Conservation (phyloP, 2,888 invertebrate genomes). For the Melieria omissa region DNA sequence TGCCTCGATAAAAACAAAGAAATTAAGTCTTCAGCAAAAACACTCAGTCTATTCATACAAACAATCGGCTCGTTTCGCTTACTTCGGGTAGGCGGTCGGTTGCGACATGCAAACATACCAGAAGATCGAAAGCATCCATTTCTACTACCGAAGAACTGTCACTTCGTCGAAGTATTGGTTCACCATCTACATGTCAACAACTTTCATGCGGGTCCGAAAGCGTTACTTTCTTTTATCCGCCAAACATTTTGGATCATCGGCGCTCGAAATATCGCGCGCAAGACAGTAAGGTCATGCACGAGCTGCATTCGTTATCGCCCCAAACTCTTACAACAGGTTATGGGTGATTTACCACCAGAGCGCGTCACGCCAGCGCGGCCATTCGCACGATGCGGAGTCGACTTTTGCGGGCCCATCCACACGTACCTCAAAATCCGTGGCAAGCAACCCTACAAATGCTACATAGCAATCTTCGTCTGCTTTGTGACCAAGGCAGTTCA, state of each 20-base stretch:
- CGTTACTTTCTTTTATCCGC: constrained; percentile 28
- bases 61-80: constrained; percentile 27
- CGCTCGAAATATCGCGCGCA: constrained; percentile 29
- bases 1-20: background rate
- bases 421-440: constrained; percentile 31
- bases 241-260: constrained; percentile 40
- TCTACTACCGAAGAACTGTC: constrained; percentile 23
- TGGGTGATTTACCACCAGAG: constrained; percentile 29
- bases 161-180: constrained; percentile 27
- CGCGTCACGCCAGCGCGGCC: constrained; percentile 29
- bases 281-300: constrained; percentile 19
- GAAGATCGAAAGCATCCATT: constrained; percentile 28
- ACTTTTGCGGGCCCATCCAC: constrained; percentile 15
- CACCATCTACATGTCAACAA: constrained; percentile 37
- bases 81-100: constrained; percentile 38
- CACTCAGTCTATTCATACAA: constrained; percentile 37
- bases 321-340: constrained; percentile 34
- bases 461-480: constrained; percentile 31
- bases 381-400: constrained; percentile 36
- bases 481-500: constrained; percentile 33
- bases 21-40: background rate
- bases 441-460: constrained; percentile 31
- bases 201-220: constrained; percentile 39
- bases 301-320: constrained; percentile 30
- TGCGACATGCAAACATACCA: constrained; percentile 25